Base-by-base conservation (phyloP, 2,113 vertebrate species). In the Tachysurus fulvidraco region DNA sequence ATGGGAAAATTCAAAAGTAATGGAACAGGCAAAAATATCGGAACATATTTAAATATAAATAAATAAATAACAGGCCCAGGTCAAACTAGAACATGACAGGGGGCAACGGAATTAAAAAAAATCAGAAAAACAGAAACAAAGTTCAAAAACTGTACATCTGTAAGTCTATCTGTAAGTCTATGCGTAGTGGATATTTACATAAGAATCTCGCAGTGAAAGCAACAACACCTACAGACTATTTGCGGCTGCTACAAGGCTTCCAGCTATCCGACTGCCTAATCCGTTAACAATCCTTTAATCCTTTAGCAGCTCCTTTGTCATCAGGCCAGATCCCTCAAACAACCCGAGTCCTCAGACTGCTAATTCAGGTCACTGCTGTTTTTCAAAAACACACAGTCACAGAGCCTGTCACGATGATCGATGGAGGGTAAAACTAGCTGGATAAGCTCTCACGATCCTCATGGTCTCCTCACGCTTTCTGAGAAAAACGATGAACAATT, bases 241-340 rank as follows among this genome's bases (percentile, higher is more conserved):
- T 62, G 41, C 8, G 41, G 0, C 44, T 64, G 41, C 19, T 59
- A 59, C 30, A 81, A 81, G 30, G 55, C 55, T 81, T 41, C 2
- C 5, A 81, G 55, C 36, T 57, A 81, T 52, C 23, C 28, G 19
- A 21, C 10, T 77, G 11, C 73, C 73, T 85, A 60, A 64, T 60
- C 83, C 36, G 28, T 50, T 30, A 85, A 28, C 73, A 77, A 79
- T 11, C 77, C 77, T 36, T 81, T 81, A 81, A 81, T 60, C 55
- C 78, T 60, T 60, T 60, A 17, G 59, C 28, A 54, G 25, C 50
- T 54, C 46, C 67, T 79, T 79, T 79, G 60, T 85, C 74, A 85
- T 78, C 60, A 67, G 28, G 19, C 74, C 23, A 55, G n/a, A 79
- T 79, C 30, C 28, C 21, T 50, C 46, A 52, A 86, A 41, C 69